These are phyloP conservation scores for Drosophila nasuta DNA, from an alignment of 1,140 invertebrate genomes.

Conservation along the genomic window DNA sequence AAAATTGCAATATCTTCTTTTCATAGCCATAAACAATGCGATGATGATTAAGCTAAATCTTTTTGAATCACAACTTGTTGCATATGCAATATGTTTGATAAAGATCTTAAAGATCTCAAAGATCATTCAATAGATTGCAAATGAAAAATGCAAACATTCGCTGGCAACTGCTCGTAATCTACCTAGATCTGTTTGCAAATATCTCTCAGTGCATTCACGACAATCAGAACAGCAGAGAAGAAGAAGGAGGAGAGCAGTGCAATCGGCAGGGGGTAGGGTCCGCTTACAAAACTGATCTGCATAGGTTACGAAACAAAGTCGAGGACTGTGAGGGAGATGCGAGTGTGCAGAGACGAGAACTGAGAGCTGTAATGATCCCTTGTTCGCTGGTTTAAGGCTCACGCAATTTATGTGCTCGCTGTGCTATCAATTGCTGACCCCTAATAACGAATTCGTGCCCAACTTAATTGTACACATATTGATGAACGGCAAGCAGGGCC, in stretches of 20 bases:
- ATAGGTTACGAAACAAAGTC: slow-evolving; percentile 34
- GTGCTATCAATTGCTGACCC: slow-evolving; percentile 53
- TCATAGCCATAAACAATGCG: too few relatives aligned
- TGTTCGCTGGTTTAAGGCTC: slow-evolving; percentile 30
- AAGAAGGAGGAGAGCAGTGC: too few relatives aligned
- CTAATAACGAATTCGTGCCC: slow-evolving; percentile 57
- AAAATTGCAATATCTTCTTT: too few relatives aligned
- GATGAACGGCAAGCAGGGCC: slow-evolving; percentile 29
- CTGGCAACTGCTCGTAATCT: not conserved
- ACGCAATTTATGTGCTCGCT: slow-evolving; percentile 40
- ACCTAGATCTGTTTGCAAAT: not conserved
- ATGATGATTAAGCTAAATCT: too few relatives aligned
- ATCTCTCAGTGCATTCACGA: slow-evolving; percentile 29
- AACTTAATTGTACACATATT: slow-evolving; percentile 55
- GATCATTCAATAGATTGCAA: not conserved
- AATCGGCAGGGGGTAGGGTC: slow-evolving; percentile 5
- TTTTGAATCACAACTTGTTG: not conserved
- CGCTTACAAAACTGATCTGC: slow-evolving; percentile 31
- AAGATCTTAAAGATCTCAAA: too few relatives aligned
- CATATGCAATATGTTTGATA: not conserved
- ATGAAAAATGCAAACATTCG: not conserved
- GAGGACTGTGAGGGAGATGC: not conserved
- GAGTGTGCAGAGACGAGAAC: not conserved
- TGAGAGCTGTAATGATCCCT: slow-evolving; percentile 35
- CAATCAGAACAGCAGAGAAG: slow-evolving; percentile 7